phyloP scores from a whole-genome alignment of 1,140 invertebrate genomes.

The Rhagoletis zephyria region DNA sequence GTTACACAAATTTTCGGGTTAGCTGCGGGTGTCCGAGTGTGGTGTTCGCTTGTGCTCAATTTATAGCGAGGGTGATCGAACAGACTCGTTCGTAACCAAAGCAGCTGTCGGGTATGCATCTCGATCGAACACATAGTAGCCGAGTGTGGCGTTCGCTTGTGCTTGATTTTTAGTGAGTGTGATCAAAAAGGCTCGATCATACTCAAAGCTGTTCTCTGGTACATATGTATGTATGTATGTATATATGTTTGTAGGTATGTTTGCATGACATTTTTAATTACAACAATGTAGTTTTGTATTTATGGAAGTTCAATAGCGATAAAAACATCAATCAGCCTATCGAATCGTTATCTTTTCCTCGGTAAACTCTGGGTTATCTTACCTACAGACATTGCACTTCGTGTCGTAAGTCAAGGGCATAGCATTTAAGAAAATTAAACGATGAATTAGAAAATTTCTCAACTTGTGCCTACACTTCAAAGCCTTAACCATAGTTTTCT shows the following conservation, averaged over 20 bases:
- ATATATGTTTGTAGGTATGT: neutral
- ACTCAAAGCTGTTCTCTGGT: no score
- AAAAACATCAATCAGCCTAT: constrained; percentile 15
- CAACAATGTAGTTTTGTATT: neutral
- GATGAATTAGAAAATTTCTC: constrained; percentile 18
- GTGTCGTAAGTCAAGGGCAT: constrained; percentile 17
- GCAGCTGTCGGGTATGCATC: no score
- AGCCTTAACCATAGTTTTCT: neutral
- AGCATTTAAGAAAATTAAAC: constrained; percentile 31
- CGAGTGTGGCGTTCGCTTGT: no score
- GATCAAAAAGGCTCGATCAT: no score
- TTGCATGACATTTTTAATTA: neutral
- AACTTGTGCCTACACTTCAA: neutral
- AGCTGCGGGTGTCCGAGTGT: no score
- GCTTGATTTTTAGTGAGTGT: no score
- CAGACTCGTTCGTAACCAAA: no score
- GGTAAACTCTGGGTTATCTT: neutral
- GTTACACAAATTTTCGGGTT: no score
- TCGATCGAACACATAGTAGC: no score
- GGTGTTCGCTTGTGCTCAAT: no score
- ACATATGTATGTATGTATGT: neutral
- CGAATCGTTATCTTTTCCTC: neutral
- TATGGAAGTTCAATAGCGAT: neutral
- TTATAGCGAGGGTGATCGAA: no score
- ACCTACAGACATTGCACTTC: neutral